Conservation (phyloP, 2,797 vertebrate genomes). For the Ciconia nigra region DNA sequence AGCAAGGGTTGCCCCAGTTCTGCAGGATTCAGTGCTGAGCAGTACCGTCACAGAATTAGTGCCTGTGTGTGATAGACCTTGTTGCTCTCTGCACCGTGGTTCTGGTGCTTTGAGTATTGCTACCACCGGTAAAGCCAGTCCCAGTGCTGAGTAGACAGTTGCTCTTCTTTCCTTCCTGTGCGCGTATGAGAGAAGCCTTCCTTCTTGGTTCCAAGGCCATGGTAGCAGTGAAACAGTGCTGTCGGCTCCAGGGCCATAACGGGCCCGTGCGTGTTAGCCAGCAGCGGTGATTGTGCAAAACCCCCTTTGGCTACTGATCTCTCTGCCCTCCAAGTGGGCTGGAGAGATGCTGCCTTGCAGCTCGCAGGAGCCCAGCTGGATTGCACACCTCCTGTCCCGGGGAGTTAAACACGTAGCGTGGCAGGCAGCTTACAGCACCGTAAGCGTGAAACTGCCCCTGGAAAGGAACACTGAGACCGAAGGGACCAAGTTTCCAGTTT, state of each 20-base stretch:
- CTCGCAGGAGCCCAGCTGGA: neutral
- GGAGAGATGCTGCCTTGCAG: neutral
- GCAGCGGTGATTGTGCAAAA: neutral
- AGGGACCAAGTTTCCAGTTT: neutral
- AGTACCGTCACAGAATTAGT: neutral
- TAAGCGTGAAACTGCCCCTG: neutral
- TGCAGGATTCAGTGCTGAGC: neutral
- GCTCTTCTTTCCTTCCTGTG: neutral
- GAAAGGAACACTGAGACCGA: rapidly evolving
- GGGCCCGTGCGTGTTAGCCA: neutral
- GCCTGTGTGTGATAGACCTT: neutral
- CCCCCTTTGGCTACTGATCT: neutral
- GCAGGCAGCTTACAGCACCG: neutral
- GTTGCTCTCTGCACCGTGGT: neutral
- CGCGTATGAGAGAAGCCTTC: neutral
- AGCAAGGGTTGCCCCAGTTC: neutral
- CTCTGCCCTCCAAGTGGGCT: rapidly evolving
- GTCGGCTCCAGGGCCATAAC: neutral
- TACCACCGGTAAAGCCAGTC: neutral
- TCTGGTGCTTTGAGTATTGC: neutral
- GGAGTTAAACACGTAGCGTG: rapidly evolving
- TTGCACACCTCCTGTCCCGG: neutral
- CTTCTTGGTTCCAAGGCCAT: neutral
- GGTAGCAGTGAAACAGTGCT: neutral
- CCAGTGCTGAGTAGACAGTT: rapidly evolving